phyloP scores from a whole-genome alignment of 2,888 invertebrate species.

The Hypsopygia costalis region DNA sequence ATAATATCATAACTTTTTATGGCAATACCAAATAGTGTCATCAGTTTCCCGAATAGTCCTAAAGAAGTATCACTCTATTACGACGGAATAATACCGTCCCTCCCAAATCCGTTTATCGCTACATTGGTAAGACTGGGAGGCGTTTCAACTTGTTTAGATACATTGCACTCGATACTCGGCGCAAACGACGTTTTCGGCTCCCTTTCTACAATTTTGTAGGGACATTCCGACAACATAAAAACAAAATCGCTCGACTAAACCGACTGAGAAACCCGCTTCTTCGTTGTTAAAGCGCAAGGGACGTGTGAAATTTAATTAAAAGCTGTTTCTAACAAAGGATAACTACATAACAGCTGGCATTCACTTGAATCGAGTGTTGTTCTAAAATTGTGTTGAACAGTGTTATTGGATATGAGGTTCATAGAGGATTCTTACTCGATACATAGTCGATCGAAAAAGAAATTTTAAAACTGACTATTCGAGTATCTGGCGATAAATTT shows the following conservation, averaged over 20 bases:
- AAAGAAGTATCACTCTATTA: slow-evolving; percentile 69
- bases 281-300: slow-evolving; percentile 16
- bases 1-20: slow-evolving; percentile 73
- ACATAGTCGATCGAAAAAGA: slow-evolving; percentile 2
- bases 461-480: slow-evolving; percentile 1
- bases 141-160: slow-evolving; percentile 49
- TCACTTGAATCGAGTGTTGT: background rate
- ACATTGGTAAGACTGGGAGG: slow-evolving; percentile 48
- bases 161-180: slow-evolving; percentile 51
- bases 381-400: background rate
- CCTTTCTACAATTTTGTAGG: slow-evolving; percentile 34
- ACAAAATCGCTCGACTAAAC: slow-evolving; percentile 30
- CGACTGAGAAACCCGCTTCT: slow-evolving; percentile 22
- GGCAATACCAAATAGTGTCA: slow-evolving; percentile 70
- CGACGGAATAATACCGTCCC: slow-evolving; percentile 55
- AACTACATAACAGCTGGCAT: background rate
- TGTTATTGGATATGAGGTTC: background rate
- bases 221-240: slow-evolving; percentile 31
- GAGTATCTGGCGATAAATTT: slow-evolving; percentile 16
- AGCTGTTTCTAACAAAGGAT: slow-evolving; percentile 7
- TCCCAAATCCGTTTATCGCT: slow-evolving; percentile 69
- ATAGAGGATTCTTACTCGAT: background rate
- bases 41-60: slow-evolving; percentile 62
- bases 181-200: slow-evolving; percentile 38
- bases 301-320: slow-evolving; percentile 16